These are phyloP conservation scores for Zoanthus solanderi DNA, from an alignment of 92 coral and sea anemone species.

Conservation along the genomic window DNA sequence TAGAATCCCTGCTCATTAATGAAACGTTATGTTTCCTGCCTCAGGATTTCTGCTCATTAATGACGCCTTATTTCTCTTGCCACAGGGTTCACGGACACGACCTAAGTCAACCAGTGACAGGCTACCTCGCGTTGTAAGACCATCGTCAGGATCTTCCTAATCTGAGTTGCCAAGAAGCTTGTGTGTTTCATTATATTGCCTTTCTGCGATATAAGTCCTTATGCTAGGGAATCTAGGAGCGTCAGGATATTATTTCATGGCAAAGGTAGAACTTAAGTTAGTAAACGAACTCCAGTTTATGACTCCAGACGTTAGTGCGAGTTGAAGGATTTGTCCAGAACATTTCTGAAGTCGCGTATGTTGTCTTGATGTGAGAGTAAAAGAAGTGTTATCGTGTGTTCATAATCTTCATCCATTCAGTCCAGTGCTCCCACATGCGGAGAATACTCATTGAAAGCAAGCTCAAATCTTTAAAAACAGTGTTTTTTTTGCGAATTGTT, in stretches of 20 bases:
- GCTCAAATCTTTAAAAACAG: no score
- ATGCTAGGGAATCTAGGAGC: neutral
- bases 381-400: no score
- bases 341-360: no score
- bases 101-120: slow-evolving; percentile 5
- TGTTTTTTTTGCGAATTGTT: no score
- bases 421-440: no score
- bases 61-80: neutral
- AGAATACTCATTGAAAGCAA: no score
- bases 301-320: neutral
- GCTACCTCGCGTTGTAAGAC: neutral
- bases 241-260: no score
- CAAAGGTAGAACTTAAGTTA: neutral
- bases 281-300: neutral
- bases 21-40: neutral
- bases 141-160: slow-evolving; percentile 6
- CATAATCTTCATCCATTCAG: no score
- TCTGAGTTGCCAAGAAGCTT: neutral
- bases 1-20: neutral
- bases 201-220: neutral
- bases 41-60: neutral
- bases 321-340: neutral
- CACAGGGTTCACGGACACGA: neutral
- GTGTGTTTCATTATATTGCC: neutral
- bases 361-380: no score